These are phyloP conservation scores for Leptopilina myrica DNA, from an alignment of 2,888 invertebrate genomes.

Conservation along the genomic window DNA sequence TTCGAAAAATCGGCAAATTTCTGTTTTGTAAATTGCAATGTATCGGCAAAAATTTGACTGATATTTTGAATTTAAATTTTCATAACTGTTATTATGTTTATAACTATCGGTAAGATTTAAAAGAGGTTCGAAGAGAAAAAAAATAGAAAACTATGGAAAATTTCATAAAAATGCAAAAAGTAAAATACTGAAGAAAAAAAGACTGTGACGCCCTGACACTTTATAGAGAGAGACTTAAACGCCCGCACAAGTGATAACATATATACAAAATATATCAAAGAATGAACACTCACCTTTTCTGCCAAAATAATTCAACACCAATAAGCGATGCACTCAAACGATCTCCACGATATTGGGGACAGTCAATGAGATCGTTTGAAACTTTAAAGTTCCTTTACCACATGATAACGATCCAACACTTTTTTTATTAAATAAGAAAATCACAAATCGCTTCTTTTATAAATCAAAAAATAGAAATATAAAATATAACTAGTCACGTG, in stretches of 20 bases:
- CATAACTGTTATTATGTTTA: no score
- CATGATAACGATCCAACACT: constrained; percentile 29
- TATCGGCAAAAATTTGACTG: no score
- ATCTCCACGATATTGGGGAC: background rate
- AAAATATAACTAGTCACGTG: constrained; percentile 3
- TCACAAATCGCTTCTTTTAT: background rate
- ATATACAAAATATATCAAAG: no score
- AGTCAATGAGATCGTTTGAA: constrained; percentile 9
- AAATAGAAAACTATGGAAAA: background rate
- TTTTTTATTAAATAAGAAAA: background rate
- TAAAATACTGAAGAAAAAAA: no score
- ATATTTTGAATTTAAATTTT: no score
- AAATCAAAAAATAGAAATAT: no score
- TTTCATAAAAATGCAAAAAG: background rate
- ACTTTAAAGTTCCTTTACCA: background rate
- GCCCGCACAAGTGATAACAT: constrained; percentile 7
- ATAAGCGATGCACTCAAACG: constrained; percentile 7
- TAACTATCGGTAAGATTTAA: background rate
- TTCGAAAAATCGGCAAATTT: no score
- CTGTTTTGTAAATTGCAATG: no score
- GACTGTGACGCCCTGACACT: background rate
- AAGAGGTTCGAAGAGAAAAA: background rate
- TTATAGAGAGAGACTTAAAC: constrained; percentile 12
- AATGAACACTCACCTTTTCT: constrained; percentile 10
- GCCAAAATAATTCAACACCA: background rate